phyloP scores from a whole-genome alignment of 2,113 vertebrate species.

The Phyllostomus hastatus region DNA sequence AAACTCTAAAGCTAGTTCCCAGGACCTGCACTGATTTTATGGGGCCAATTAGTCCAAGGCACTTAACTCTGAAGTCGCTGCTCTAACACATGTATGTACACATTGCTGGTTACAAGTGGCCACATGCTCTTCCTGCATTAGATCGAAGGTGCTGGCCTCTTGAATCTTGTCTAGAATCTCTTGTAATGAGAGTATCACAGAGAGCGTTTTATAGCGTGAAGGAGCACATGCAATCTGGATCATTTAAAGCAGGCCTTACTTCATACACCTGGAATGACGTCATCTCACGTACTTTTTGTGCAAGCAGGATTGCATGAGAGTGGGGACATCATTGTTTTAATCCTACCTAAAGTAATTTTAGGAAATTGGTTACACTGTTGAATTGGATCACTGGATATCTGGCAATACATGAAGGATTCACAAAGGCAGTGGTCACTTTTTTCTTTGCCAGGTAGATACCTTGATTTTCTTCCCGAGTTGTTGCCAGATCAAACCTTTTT shows the following conservation, averaged over 20 bases:
- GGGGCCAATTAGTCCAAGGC: conserved; percentile 5
- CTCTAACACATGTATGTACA: background rate
- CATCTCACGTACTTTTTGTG: background rate
- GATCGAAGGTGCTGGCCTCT: background rate
- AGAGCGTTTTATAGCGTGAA: background rate
- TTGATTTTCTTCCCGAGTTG: background rate
- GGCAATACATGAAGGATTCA: background rate
- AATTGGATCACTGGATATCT: background rate
- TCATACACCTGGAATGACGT: background rate
- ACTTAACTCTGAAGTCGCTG: background rate
- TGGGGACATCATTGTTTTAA: background rate
- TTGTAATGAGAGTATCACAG: background rate
- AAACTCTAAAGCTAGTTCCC: conserved; percentile 25
- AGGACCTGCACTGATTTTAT: conserved; percentile 34
- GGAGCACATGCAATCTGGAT: background rate
- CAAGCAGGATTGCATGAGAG: background rate
- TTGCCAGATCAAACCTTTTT: background rate
- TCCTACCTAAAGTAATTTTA: background rate
- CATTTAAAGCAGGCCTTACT: background rate
- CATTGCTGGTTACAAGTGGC: background rate
- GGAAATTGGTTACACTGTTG: background rate
- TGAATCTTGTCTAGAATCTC: background rate
- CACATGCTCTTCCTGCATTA: background rate
- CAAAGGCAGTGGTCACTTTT: background rate
- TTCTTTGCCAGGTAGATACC: background rate